Percentiles rank a stretch among this genome's conserved stretches.
Evolutionary conservation across 2,797 vertebrate species (phyloP).

Genomic region (Myripristis murdjan): DNA sequence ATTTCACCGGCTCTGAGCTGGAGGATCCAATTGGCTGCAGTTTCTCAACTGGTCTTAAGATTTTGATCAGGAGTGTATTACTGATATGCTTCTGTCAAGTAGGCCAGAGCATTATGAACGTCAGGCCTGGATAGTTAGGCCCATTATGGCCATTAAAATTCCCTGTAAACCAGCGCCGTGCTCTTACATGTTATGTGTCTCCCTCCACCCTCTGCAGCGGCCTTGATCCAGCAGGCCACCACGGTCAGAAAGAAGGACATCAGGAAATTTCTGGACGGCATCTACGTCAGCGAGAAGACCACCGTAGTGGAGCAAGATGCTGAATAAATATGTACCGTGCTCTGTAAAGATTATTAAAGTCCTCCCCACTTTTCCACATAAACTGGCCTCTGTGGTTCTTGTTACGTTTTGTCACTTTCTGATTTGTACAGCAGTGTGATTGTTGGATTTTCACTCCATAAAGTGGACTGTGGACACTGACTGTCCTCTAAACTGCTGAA

Average conservation of each 20-base stretch:
- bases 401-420: not conserved
- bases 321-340: conserved; percentile 65
- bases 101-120: not conserved
- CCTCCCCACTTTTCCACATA: conserved; percentile 69
- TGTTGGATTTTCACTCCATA: too few species aligned
- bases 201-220: conserved; percentile 47
- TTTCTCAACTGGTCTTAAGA: too few species aligned
- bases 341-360: conserved; percentile 80
- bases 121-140: too few species aligned
- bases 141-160: too few species aligned
- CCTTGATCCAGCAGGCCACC: conserved; percentile 77
- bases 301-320: conserved; percentile 70
- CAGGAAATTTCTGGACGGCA: conserved; percentile 81
- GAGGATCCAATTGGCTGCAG: too few species aligned
- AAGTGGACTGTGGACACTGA: too few species aligned
- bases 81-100: not conserved
- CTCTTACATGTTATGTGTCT: not conserved
- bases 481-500: too few species aligned
- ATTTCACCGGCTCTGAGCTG: too few species aligned
- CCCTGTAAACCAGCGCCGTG: not conserved
- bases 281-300: conserved; percentile 82
- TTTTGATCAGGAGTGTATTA: too few species aligned
- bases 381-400: conserved; percentile 2
- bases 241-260: conserved; percentile 75
- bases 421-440: not conserved